Percentiles rank a stretch among this genome's conserved stretches.
Evolutionary conservation across 2,888 invertebrate species (phyloP).

Genomic region (Alviniconcha strummeri): DNA sequence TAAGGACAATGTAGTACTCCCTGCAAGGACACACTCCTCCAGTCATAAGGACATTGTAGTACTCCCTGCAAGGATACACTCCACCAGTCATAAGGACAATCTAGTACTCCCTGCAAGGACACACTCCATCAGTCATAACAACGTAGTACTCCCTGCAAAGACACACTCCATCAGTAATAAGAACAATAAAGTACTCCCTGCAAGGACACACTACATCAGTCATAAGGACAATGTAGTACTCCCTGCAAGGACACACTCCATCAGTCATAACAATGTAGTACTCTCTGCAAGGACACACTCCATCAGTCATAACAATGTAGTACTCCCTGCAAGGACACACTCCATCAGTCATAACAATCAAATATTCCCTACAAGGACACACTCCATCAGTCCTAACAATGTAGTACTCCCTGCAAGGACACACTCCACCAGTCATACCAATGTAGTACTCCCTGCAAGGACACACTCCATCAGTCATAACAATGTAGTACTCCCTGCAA

Average conservation of each 20-base stretch:
- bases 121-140: background rate
- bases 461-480: background rate
- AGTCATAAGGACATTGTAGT: slow-evolving; percentile 51
- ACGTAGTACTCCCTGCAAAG: slow-evolving; percentile 66
- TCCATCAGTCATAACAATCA: slow-evolving; percentile 35
- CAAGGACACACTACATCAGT: slow-evolving; percentile 10
- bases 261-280: slow-evolving; percentile 56
- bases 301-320: too few species aligned
- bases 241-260: slow-evolving; percentile 50
- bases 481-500: slow-evolving; percentile 67
- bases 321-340: too few species aligned
- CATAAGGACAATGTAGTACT: slow-evolving; percentile 57
- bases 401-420: slow-evolving; percentile 66
- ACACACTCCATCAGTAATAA: background rate
- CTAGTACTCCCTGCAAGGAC: slow-evolving; percentile 65
- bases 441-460: slow-evolving; percentile 66
- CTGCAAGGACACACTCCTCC: slow-evolving; percentile 47
- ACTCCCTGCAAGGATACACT: slow-evolving; percentile 56
- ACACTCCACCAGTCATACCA: background rate
- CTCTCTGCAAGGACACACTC: slow-evolving; percentile 50
- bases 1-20: slow-evolving; percentile 59
- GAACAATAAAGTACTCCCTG: slow-evolving; percentile 66
- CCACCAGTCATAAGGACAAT: slow-evolving; percentile 25
- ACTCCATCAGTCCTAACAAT: slow-evolving; percentile 29
- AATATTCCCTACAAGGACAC: too few species aligned